phyloP scores from a whole-genome alignment of 1,140 invertebrate genomes.

The Nomia melanderi region DNA sequence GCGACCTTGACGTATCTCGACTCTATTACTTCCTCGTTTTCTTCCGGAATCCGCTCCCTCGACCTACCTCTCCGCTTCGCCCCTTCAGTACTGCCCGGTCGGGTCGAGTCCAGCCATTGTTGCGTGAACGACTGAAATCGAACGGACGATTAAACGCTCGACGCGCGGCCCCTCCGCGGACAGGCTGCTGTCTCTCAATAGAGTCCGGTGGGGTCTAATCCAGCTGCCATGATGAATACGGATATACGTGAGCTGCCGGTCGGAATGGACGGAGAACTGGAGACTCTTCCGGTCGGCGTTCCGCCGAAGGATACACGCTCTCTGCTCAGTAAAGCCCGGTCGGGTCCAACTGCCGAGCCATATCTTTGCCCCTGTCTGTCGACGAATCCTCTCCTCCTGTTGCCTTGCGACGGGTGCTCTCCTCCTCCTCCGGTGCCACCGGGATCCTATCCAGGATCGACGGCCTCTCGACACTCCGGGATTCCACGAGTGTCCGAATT shows the following conservation, averaged over 20 bases:
- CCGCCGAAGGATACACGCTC: not conserved
- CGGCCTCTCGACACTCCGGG: too few relatives aligned
- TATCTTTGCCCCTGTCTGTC: conserved; percentile 50
- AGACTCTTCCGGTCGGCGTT: not conserved
- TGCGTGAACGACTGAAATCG: not conserved
- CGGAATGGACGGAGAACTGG: not conserved
- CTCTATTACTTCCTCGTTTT: conserved; percentile 53
- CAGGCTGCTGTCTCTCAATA: conserved; percentile 68
- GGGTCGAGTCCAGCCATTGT: conserved; percentile 68
- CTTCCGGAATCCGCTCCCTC: conserved; percentile 49
- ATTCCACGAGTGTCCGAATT: too few relatives aligned
- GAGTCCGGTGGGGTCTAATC: conserved; percentile 76
- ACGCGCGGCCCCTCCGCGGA: too few relatives aligned
- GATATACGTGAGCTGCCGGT: conserved; percentile 28
- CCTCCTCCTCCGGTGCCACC: too few relatives aligned
- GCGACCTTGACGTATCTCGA: conserved; percentile 68
- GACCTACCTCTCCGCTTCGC: conserved; percentile 41
- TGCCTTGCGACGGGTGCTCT: not conserved
- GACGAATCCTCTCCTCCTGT: not conserved
- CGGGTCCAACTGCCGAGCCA: conserved; percentile 76
- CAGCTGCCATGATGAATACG: conserved; percentile 67
- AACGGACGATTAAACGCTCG: too few relatives aligned
- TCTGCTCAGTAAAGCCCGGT: conserved; percentile 77
- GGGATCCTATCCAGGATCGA: too few relatives aligned
- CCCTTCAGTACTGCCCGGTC: conserved; percentile 70